These are phyloP conservation scores for Panagrolaimus sp. DNA, from an alignment of 1,140 invertebrate species.

Conservation along the genomic window DNA sequence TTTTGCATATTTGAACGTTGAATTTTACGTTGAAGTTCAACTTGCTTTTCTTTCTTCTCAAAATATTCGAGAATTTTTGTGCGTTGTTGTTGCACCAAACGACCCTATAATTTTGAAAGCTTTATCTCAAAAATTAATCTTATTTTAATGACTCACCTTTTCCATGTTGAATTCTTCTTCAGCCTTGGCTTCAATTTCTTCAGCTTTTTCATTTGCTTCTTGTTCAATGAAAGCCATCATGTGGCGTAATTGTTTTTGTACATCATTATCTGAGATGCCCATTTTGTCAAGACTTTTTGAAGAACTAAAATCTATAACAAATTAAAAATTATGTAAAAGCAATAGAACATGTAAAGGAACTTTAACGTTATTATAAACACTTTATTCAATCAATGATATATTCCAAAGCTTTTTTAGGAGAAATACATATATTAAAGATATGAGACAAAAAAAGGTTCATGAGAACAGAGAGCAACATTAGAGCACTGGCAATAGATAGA, in stretches of 20 bases:
- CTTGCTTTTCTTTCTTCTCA: slow-evolving; percentile 98
- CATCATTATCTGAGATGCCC: slow-evolving; percentile 67
- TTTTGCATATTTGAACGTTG: slow-evolving; percentile 98
- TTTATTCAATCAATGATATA: no score
- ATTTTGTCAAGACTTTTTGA: slow-evolving; percentile 25
- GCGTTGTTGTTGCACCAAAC: slow-evolving; percentile 91
- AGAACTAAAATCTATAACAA: neutral
- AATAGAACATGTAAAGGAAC: neutral
- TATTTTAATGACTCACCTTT: slow-evolving; percentile 64
- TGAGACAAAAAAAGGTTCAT: no score
- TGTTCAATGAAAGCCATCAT: slow-evolving; percentile 99
- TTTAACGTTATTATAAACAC: no score
- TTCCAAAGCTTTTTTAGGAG: no score
- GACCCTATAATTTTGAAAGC: slow-evolving; percentile 63
- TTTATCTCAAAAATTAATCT: slow-evolving; percentile 16
- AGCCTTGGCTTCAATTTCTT: slow-evolving; percentile 99
- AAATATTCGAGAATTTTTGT: slow-evolving; percentile 99
- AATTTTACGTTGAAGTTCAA: slow-evolving; percentile 98
- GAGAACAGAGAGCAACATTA: no score
- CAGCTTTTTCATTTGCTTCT: slow-evolving; percentile 99
- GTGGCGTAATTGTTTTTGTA: slow-evolving; percentile 83
- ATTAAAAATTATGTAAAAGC: neutral
- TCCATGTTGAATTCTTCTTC: slow-evolving; percentile 99
- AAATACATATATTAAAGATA: no score
- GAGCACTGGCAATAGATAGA: neutral